These are phyloP conservation scores for Homarus gammarus DNA, from an alignment of 2,888 invertebrate species.

Conservation along the genomic window DNA sequence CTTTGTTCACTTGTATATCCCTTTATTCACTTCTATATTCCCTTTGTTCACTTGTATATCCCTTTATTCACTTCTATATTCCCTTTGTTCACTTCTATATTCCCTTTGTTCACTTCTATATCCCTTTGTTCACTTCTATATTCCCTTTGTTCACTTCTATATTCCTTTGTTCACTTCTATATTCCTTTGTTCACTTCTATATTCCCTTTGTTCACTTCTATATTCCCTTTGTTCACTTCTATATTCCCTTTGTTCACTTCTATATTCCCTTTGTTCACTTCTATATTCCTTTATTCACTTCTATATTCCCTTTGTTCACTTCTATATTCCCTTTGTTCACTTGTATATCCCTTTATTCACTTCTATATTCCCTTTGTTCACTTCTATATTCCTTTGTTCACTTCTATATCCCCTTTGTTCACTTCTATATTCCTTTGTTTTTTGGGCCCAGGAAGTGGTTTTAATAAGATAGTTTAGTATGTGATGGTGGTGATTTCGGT, in stretches of 20 bases:
- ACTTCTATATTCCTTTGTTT: too few relatives aligned
- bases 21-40: too few relatives aligned
- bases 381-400: slow-evolving; percentile 4
- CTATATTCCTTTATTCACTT: background rate
- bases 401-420: too few relatives aligned
- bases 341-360: background rate
- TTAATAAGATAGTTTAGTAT: too few relatives aligned
- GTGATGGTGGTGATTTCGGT: too few relatives aligned
- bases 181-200: background rate
- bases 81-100: too few relatives aligned
- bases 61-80: background rate
- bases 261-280: slow-evolving; percentile 1
- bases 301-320: background rate
- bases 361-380: background rate
- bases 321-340: background rate
- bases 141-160: too few relatives aligned
- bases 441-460: too few relatives aligned
- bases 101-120: background rate
- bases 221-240: background rate
- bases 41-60: background rate
- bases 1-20: background rate
- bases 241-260: background rate
- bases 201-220: too few relatives aligned
- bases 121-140: background rate
- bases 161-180: background rate